Percentiles rank a stretch among this genome's conserved stretches.
These are phyloP conservation scores for Chionoecetes opilio DNA, from an alignment of 1,140 invertebrate species.

Conservation along the genomic window DNA sequence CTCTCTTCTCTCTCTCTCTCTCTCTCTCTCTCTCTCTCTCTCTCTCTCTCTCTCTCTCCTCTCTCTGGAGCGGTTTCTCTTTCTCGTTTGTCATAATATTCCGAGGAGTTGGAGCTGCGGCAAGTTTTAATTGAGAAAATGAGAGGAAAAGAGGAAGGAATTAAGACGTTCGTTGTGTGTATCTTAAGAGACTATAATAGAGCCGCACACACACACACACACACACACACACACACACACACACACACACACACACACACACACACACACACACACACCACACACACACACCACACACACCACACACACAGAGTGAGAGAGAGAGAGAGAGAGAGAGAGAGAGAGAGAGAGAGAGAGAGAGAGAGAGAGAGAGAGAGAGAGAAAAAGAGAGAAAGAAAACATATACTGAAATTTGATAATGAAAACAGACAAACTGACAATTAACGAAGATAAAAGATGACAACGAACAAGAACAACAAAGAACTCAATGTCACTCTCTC, in stretches of 20 bases:
- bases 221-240: too few relatives aligned
- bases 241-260: too few relatives aligned
- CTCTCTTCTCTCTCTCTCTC: too few relatives aligned
- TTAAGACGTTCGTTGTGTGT: neutral
- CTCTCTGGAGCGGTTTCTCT: too few relatives aligned
- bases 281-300: too few relatives aligned
- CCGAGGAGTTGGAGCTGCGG: neutral
- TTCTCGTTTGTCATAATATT: neutral
- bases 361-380: slow-evolving; percentile 56
- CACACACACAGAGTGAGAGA: too few relatives aligned
- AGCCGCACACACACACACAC: too few relatives aligned
- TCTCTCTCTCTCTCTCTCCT: neutral
- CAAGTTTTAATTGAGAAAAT: slow-evolving; percentile 31
- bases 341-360: slow-evolving; percentile 27
- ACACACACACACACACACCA: too few relatives aligned
- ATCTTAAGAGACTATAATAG: neutral
- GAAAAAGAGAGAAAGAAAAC: slow-evolving; percentile 5
- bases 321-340: neutral
- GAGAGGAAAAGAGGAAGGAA: slow-evolving; percentile 28
- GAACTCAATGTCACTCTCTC: neutral
- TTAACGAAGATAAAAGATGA: neutral
- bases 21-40: too few relatives aligned
- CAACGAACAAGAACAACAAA: neutral
- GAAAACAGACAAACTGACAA: too few relatives aligned
- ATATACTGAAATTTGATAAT: neutral